Evolutionary conservation across 2,113 vertebrate species (phyloP).

Genomic region (Eptatretus burgeri): DNA sequence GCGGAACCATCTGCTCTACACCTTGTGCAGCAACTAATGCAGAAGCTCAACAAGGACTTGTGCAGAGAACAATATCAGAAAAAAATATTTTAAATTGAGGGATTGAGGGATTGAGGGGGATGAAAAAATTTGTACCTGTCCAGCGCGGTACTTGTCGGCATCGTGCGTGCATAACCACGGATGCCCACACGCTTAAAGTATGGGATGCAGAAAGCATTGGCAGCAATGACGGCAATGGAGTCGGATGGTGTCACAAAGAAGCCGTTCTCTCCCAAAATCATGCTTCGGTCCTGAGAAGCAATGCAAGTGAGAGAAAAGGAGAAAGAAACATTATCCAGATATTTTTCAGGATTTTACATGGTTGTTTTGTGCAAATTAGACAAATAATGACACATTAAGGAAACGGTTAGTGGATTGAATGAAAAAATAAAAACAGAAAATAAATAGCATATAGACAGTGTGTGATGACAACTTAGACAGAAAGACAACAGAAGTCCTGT

Average conservation of each 20-base stretch:
- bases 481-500: no score
- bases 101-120: no score
- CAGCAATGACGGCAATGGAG: conserved; percentile 74
- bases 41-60: no score
- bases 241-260: conserved; percentile 88
- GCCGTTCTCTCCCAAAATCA: conserved; percentile 81
- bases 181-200: conserved; percentile 64
- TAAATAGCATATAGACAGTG: not conserved
- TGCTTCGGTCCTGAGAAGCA: conserved; percentile 50
- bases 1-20: no score
- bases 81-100: no score
- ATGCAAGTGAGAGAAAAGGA: not conserved
- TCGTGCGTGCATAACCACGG: conserved; percentile 63
- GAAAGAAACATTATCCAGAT: not conserved
- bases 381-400: no score
- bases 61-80: no score
- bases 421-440: not conserved
- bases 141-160: conserved; percentile 71
- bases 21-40: no score
- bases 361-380: no score
- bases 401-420: not conserved
- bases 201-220: conserved; percentile 62
- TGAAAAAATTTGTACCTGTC: conserved; percentile 35
- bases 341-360: no score
- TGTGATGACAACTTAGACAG: not conserved